Percentiles rank a stretch among this genome's conserved stretches.
These are phyloP conservation scores for Pipistrellus pipistrellus DNA, from an alignment of 2,797 vertebrate genomes.

Conservation along the genomic window DNA sequence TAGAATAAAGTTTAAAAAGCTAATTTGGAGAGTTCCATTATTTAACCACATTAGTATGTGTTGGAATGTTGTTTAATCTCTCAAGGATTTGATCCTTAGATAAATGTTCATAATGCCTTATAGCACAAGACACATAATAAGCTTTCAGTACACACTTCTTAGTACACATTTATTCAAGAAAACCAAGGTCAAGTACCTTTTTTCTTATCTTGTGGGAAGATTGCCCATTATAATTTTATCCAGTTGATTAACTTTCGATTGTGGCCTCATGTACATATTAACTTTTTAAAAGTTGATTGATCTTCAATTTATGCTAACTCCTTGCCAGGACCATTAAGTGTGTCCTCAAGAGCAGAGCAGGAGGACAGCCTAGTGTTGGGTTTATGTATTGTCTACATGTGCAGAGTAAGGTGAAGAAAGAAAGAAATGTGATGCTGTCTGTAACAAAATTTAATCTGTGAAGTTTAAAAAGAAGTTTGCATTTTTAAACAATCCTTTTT, in stretches of 20 bases:
- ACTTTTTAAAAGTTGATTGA: constrained; percentile 17
- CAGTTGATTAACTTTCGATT: neutral
- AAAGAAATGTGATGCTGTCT: neutral
- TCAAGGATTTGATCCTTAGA: constrained; percentile 3
- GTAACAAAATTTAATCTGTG: neutral
- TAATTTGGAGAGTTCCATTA: neutral
- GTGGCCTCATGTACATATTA: neutral
- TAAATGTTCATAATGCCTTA: constrained; percentile 45
- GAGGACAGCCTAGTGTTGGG: neutral
- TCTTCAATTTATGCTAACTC: neutral
- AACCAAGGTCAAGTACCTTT: neutral
- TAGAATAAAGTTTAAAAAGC: neutral
- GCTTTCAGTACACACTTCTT: constrained; percentile 37
- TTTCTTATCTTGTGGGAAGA: constrained; percentile 33
- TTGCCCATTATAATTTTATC: constrained; percentile 33
- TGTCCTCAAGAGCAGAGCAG: neutral
- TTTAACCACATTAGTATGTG: constrained; percentile 3
- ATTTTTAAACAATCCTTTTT: constrained; percentile 48
- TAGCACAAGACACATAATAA: neutral
- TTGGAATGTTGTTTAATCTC: constrained; percentile 52
- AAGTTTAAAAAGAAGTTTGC: neutral
- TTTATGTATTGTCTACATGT: neutral
- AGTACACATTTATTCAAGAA: neutral
- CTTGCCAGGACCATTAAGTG: neutral
- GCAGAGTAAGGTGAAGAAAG: neutral